phyloP scores from a whole-genome alignment of 2,113 vertebrate species.

The Corythornis madagascariensis region DNA sequence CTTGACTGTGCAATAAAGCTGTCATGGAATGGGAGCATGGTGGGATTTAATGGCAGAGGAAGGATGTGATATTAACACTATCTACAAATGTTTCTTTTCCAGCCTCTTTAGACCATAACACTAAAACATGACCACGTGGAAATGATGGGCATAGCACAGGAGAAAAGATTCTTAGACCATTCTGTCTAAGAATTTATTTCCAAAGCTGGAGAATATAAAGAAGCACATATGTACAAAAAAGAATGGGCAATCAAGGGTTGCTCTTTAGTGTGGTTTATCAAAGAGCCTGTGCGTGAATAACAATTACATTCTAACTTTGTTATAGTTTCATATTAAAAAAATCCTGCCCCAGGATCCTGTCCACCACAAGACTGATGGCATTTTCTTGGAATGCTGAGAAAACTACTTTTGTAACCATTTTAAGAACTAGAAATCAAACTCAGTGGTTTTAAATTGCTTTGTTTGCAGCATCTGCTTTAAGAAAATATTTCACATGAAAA shows the following conservation, averaged over 20 bases:
- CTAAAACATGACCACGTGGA: not conserved
- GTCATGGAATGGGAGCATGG: fast-evolving
- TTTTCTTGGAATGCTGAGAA: not conserved
- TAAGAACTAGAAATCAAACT: not conserved
- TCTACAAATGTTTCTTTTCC: not conserved
- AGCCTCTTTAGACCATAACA: not conserved
- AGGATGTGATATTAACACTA: not conserved
- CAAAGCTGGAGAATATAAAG: not conserved
- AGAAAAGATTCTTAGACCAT: not conserved
- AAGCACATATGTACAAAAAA: not conserved
- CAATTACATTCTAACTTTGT: not conserved
- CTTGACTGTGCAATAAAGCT: not conserved
- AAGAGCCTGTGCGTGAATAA: not conserved
- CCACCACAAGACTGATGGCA: not conserved
- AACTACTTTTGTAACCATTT: not conserved
- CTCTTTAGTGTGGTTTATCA: not conserved
- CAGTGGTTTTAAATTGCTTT: not conserved
- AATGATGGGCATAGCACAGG: not conserved
- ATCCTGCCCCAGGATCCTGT: not conserved
- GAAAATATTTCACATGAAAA: not conserved
- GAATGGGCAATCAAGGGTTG: not conserved
- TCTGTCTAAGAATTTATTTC: not conserved
- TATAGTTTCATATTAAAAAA: not conserved
- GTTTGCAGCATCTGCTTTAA: not conserved
- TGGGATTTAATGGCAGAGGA: not conserved